Percentiles rank a stretch among this genome's conserved stretches.
Conservation (phyloP, 2,797 vertebrate genomes). For the Anguilla anguilla region DNA sequence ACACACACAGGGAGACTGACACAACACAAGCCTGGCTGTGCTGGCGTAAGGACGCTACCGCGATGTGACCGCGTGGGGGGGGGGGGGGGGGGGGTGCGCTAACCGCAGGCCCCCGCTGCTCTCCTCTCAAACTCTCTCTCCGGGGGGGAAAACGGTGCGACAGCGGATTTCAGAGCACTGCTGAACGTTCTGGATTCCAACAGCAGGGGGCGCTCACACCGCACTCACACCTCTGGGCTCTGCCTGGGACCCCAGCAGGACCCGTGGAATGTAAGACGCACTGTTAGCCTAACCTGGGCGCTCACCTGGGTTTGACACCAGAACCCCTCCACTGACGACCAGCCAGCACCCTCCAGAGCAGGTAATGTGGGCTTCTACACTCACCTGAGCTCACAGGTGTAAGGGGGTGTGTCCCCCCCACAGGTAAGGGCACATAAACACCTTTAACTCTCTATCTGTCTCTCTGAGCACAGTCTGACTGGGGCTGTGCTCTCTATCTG, state of each 20-base stretch:
- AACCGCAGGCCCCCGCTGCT: too few relatives aligned
- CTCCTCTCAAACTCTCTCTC: neutral
- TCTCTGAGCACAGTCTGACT: neutral
- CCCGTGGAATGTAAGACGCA: too few relatives aligned
- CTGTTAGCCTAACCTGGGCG: neutral
- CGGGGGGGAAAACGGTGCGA: neutral
- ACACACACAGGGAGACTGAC: neutral
- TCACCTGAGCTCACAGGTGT: slow-evolving; percentile 1
- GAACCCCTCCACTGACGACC: neutral
- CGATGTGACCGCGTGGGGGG: neutral
- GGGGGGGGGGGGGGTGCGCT: too few relatives aligned
- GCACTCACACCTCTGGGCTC: too few relatives aligned
- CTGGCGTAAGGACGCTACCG: neutral
- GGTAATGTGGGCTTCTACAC: neutral
- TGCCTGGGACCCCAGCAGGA: too few relatives aligned
- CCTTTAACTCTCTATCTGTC: neutral
- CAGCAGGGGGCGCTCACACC: too few relatives aligned
- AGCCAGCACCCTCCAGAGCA: slow-evolving; percentile 5
- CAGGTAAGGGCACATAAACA: neutral
- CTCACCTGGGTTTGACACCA: neutral
- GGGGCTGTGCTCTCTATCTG: neutral
- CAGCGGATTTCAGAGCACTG: neutral
- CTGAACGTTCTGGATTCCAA: too few relatives aligned
- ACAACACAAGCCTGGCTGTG: neutral
- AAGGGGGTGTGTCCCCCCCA: neutral